Percentiles rank a stretch among this genome's conserved stretches.
phyloP scores from a whole-genome alignment of 2,888 invertebrate genomes.

The Caenorhabditis virilis region DNA sequence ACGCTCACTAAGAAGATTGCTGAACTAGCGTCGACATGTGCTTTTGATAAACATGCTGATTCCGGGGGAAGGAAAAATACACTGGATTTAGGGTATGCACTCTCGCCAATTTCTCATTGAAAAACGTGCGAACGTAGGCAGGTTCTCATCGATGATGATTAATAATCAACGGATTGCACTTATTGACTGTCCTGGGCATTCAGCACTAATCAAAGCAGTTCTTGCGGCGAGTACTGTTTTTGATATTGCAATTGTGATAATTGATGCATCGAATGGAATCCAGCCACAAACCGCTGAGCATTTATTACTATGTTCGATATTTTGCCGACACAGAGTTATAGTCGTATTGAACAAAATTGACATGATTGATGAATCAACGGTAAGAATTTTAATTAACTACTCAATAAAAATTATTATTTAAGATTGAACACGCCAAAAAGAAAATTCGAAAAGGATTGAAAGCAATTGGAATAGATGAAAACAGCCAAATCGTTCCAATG shows the following conservation, averaged over 20 bases:
- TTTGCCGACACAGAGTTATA: constrained; percentile 72
- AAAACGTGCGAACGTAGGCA: too few species aligned
- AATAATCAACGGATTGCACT: constrained; percentile 75
- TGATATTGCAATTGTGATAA: constrained; percentile 70
- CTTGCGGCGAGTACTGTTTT: constrained; percentile 72
- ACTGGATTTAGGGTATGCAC: constrained; percentile 78
- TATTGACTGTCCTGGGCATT: constrained; percentile 82
- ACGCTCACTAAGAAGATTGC: constrained; percentile 75
- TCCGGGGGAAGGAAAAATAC: constrained; percentile 75
- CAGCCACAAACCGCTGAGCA: constrained; percentile 82
- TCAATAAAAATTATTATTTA: too few species aligned
- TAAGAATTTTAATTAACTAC: too few species aligned
- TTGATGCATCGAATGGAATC: constrained; percentile 76
- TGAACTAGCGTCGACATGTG: constrained; percentile 76
- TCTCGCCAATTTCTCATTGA: too few species aligned
- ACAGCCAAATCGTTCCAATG: constrained; percentile 69
- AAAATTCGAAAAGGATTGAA: constrained; percentile 43
- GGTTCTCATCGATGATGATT: constrained; percentile 51
- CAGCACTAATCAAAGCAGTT: constrained; percentile 77
- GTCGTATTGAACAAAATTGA: constrained; percentile 77
- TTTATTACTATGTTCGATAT: constrained; percentile 76
- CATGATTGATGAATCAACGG: constrained; percentile 48
- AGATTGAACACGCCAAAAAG: constrained; percentile 15
- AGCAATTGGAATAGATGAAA: constrained; percentile 45
- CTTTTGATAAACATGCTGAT: constrained; percentile 78